Evolutionary conservation across 2,797 vertebrate species (phyloP).

Genomic region (Megaceryle alcyon): DNA sequence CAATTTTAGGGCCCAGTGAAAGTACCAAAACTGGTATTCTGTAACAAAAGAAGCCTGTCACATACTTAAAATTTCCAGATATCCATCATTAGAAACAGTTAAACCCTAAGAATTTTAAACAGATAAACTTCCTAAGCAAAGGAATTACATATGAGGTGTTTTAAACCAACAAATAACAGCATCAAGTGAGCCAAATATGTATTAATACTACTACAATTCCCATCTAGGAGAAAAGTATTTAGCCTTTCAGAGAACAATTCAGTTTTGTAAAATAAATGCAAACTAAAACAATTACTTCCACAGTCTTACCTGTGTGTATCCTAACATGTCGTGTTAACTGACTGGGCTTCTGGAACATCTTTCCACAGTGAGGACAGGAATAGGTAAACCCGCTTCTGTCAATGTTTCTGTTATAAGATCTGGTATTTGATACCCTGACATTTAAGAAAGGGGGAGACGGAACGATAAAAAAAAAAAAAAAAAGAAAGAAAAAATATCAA

Average conservation of each 20-base stretch:
- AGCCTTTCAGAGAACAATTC: background rate
- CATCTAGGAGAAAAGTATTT: background rate
- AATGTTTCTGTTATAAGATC: constrained; percentile 95
- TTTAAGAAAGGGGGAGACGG: no score
- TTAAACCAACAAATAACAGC: background rate
- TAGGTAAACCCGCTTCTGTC: constrained; percentile 96
- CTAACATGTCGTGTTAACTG: constrained; percentile 94
- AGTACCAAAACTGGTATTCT: background rate
- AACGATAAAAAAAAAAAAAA: background rate
- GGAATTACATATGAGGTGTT: background rate
- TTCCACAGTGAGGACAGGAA: constrained; percentile 95
- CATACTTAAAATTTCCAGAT: background rate
- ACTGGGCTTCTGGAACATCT: constrained; percentile 97
- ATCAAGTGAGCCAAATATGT: background rate
- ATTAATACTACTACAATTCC: background rate
- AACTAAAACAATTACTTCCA: background rate
- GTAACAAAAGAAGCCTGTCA: background rate
- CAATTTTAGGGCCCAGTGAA: background rate
- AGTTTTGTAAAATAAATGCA: background rate
- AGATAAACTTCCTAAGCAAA: background rate
- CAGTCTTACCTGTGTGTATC: constrained; percentile 93
- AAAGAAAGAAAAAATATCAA: background rate
- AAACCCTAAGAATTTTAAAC: background rate
- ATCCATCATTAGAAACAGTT: background rate
- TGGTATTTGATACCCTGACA: constrained; percentile 86